Evolutionary conservation across 2,888 invertebrate species (phyloP), one percentile per base, ranked within the genome.

Genomic region (Cordilura impudica): DNA sequence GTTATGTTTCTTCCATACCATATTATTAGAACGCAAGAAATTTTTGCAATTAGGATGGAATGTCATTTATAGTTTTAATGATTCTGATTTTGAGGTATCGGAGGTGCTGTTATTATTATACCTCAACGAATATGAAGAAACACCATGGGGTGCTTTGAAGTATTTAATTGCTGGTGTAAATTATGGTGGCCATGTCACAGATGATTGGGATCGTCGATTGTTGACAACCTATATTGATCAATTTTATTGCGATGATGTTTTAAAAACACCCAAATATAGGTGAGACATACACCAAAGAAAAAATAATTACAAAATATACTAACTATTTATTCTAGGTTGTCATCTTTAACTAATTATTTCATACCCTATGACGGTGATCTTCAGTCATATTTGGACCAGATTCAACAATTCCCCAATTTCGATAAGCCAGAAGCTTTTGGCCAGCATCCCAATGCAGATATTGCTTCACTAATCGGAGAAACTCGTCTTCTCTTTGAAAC

Each of bases 31-130:
- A 82, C 91, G 97, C 60, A 95, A 95, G 86, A 94, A 97, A 86
- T 97, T 97, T 90, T 92, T 95, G 58, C 95, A 96, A 89, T 92
- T 97, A 26, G 97, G 97, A 0, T 97, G 97, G 94, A 97, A 97
- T 87, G 94, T 96, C 4, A 91, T 95, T 35, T 97, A 97, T 86
- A 95, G 96, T 89, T 97, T 97, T 88, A 97, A 97, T 85, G 96
- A 97, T 88, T 94, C 97, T 0, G 97, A 97, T 88, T 97, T 97
- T 90, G 96, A 96, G 90, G 96, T 96, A 83, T 96, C 97, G 0
- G 96, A 96, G 89, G 95, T 94, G 86, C 89, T 97, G 8, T 89
- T 97, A n/a, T 93, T 94, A 14, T 94, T 95, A 65, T 97, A 97
- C 87, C 90, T 97, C 66, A 95, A 96, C 84, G 96, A 96, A 86